Percentiles rank a stretch among this genome's conserved stretches.
phyloP scores from a whole-genome alignment of 2,888 invertebrate genomes.

The Bembecia ichneumoniformis region DNA sequence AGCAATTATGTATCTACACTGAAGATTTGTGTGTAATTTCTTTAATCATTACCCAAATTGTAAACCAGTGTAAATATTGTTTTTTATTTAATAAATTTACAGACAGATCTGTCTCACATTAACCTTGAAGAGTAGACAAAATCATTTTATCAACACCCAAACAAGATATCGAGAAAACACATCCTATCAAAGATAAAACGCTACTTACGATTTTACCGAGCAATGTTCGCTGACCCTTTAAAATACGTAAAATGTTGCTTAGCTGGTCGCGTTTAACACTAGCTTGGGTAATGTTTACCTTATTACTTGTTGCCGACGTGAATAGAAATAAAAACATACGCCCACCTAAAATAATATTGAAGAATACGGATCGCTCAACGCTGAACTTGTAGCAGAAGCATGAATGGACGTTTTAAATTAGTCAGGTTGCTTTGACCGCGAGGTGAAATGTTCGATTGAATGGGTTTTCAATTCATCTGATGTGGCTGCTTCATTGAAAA shows the following conservation, averaged over 20 bases:
- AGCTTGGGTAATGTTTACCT: constrained; percentile 58
- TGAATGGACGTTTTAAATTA: constrained; percentile 30
- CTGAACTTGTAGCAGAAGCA: constrained; percentile 20
- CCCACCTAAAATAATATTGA: constrained; percentile 32
- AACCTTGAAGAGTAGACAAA: no score
- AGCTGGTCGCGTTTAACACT: constrained; percentile 28
- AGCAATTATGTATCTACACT: no score
- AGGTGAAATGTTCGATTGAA: constrained; percentile 5
- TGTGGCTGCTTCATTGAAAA: not conserved
- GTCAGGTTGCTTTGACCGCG: constrained; percentile 14
- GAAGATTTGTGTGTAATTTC: no score
- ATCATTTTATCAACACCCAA: no score
- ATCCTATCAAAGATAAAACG: constrained; percentile 16
- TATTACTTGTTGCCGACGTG: constrained; percentile 56
- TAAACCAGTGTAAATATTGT: no score
- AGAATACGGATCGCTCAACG: constrained; percentile 24
- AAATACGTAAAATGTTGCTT: constrained; percentile 5
- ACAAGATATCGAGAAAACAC: constrained; percentile 5
- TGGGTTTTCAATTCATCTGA: no score
- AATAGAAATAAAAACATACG: constrained; percentile 53
- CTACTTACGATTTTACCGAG: no score
- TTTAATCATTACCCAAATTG: no score
- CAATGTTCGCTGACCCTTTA: no score
- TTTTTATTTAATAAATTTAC: no score
- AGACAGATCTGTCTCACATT: no score